Evolutionary conservation across 2,797 vertebrate genomes (phyloP).

Genomic region (Menidia menidia): DNA sequence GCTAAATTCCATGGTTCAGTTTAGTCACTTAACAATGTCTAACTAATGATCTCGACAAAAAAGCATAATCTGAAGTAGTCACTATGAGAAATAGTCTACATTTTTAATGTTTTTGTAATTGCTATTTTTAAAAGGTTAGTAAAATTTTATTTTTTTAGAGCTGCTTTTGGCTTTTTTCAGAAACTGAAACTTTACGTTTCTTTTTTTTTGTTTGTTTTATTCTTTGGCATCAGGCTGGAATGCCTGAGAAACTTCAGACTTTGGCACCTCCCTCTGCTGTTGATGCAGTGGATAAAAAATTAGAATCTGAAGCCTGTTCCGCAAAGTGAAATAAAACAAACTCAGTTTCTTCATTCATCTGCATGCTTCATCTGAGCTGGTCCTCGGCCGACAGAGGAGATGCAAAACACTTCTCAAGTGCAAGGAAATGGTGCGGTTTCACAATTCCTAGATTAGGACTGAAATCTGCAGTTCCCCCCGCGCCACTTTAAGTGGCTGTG

Average conservation of each 20-base stretch:
- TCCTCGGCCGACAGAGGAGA: slow-evolving; percentile 51
- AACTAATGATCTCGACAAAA: not conserved
- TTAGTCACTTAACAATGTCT: not conserved
- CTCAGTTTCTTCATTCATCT: slow-evolving; percentile 51
- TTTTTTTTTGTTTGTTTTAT: not conserved
- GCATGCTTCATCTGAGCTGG: slow-evolving; percentile 48
- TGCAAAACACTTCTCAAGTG: slow-evolving; percentile 67
- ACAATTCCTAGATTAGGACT: slow-evolving; percentile 85
- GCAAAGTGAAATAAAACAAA: slow-evolving; percentile 50
- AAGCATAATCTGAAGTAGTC: not conserved
- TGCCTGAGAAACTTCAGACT: slow-evolving; percentile 1
- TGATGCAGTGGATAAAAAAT: slow-evolving; percentile 20
- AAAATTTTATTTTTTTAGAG: not conserved
- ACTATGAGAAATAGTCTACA: not conserved
- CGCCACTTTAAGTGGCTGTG: slow-evolving; percentile 83
- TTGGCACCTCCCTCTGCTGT: not conserved
- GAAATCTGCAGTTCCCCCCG: slow-evolving; percentile 77
- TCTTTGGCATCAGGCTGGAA: not conserved
- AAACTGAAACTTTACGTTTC: not conserved
- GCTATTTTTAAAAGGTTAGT: no score
- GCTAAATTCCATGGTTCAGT: not conserved
- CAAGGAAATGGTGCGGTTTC: slow-evolving; percentile 83
- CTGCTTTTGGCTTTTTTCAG: not conserved
- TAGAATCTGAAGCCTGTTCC: slow-evolving; percentile 22
- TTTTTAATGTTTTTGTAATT: no score